Conservation (phyloP, 2,797 vertebrate species). For the Uromys caudimaculatus region DNA sequence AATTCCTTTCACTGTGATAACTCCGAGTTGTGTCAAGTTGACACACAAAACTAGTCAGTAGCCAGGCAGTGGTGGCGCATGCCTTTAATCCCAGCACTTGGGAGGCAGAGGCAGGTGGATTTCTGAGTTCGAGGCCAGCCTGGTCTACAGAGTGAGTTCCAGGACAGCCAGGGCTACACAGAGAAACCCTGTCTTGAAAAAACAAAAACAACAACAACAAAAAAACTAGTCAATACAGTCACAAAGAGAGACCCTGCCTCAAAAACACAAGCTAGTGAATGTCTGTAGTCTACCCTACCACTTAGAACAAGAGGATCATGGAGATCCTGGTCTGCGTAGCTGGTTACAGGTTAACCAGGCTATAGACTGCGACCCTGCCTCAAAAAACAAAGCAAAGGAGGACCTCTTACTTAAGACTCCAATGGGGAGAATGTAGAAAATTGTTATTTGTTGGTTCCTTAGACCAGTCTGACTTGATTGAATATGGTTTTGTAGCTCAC, state of each 20-base stretch:
- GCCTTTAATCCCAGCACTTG: too few species aligned
- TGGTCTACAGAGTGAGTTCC: too few species aligned
- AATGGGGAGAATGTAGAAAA: background rate
- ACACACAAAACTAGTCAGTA: too few species aligned
- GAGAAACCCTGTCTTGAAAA: too few species aligned
- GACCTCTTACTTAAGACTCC: background rate
- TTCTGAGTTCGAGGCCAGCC: too few species aligned
- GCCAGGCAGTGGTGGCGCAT: too few species aligned
- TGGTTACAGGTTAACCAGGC: background rate
- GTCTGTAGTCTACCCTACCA: background rate
- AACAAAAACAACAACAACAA: too few species aligned
- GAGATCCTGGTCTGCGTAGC: background rate
- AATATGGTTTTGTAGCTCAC: conserved; percentile 44
- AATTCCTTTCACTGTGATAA: too few species aligned
- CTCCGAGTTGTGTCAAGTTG: too few species aligned
- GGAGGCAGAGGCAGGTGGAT: too few species aligned
- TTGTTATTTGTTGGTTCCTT: background rate
- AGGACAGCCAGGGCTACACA: too few species aligned
- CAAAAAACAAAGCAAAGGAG: background rate
- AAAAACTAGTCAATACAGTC: too few species aligned
- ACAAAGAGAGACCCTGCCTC: background rate
- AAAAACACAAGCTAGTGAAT: background rate
- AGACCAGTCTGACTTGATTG: background rate
- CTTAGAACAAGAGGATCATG: background rate
- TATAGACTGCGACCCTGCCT: background rate